Evolutionary conservation across 1,140 invertebrate species (phyloP).

Genomic region (Amyelois transitella): DNA sequence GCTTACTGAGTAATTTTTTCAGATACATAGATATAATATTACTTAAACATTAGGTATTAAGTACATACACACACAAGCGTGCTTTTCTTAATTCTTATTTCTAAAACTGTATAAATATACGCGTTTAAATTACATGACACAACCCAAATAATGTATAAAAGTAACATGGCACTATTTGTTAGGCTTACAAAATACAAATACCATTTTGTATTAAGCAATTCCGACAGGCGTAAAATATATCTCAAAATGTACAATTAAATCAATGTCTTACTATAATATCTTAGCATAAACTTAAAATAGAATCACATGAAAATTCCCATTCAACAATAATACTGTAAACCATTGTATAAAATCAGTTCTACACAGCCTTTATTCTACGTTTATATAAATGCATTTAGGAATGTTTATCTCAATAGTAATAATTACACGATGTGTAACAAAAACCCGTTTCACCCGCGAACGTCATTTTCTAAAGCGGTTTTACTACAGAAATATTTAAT

Average conservation of each 20-base stretch:
- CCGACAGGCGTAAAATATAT: neutral
- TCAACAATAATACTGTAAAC: slow-evolving; percentile 40
- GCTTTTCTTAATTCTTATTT: neutral
- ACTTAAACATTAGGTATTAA: neutral
- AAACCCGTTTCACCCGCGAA: too few species aligned
- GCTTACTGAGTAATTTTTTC: too few species aligned
- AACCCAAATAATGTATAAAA: slow-evolving; percentile 20
- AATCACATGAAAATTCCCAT: slow-evolving; percentile 76
- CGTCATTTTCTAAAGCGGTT: too few species aligned
- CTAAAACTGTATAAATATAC: slow-evolving; percentile 1
- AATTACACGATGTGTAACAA: too few species aligned
- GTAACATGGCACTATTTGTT: slow-evolving; percentile 31
- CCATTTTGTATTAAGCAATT: neutral
- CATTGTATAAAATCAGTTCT: slow-evolving; percentile 22
- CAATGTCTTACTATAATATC: slow-evolving; percentile 1
- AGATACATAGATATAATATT: too few species aligned
- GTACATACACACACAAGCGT: neutral
- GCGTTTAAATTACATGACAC: neutral
- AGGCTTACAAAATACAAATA: neutral
- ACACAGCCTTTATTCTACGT: slow-evolving; percentile 31
- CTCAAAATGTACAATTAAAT: neutral
- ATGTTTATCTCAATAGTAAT: slow-evolving; percentile 24
- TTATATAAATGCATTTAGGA: slow-evolving; percentile 32
- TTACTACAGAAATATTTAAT: too few species aligned
- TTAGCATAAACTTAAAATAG: slow-evolving; percentile 20